phyloP scores from a whole-genome alignment of 2,888 invertebrate species.

The Xylota segnis region DNA sequence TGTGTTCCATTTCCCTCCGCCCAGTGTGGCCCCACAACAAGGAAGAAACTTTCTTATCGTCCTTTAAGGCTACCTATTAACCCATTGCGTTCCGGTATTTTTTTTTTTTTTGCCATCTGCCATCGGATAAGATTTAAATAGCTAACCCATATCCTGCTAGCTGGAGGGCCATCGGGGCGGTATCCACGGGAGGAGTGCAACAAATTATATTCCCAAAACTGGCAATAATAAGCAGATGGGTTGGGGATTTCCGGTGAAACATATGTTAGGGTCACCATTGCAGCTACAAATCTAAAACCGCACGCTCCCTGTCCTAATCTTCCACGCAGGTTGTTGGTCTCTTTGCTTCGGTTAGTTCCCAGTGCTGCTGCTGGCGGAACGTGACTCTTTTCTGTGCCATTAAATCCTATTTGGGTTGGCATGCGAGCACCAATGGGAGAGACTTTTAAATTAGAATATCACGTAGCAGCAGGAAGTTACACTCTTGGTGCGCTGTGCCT shows the following conservation, averaged over 20 bases:
- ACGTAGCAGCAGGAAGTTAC: slow-evolving; percentile 71
- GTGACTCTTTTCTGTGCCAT: slow-evolving; percentile 59
- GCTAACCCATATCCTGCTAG: slow-evolving; percentile 9
- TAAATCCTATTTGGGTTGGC: slow-evolving; percentile 60
- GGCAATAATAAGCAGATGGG: slow-evolving; percentile 60
- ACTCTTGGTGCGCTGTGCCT: slow-evolving; percentile 12
- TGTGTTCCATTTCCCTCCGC: slow-evolving; percentile 12
- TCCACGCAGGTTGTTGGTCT: slow-evolving; percentile 60
- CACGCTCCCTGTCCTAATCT: slow-evolving; percentile 47
- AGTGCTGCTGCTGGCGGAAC: slow-evolving; percentile 28
- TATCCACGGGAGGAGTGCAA: slow-evolving; percentile 1
- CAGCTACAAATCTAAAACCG: slow-evolving; percentile 60
- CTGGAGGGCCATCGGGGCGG: neutral
- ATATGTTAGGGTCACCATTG: slow-evolving; percentile 50
- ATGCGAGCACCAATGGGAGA: slow-evolving; percentile 44
- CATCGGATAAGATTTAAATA: slow-evolving; percentile 32
- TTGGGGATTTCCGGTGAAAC: slow-evolving; percentile 30
- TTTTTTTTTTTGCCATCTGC: slow-evolving; percentile 16
- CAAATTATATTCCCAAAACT: slow-evolving; percentile 65
- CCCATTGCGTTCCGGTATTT: slow-evolving; percentile 31
- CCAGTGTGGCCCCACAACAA: neutral
- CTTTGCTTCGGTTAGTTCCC: slow-evolving; percentile 28
- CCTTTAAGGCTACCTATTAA: slow-evolving; percentile 32
- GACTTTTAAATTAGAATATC: slow-evolving; percentile 72
- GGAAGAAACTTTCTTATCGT: slow-evolving; percentile 40